Evolutionary conservation across 2,888 invertebrate species (phyloP).

Genomic region (Melinaea marsaeus): DNA sequence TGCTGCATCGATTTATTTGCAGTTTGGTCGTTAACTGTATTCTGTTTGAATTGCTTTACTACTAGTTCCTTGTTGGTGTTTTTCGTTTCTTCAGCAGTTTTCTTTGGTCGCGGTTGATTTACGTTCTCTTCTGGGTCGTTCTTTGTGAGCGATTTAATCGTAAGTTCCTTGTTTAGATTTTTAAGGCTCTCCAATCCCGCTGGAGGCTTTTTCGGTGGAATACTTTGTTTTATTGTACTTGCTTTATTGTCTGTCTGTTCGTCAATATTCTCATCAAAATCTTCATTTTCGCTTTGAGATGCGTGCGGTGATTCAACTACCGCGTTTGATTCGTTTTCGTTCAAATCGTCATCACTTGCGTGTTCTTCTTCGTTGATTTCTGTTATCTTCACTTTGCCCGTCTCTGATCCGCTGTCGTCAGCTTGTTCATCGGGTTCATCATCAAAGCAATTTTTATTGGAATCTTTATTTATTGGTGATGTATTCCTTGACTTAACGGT

Average conservation of each 20-base stretch:
- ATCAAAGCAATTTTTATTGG: conserved; percentile 26
- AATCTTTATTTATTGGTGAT: conserved; percentile 40
- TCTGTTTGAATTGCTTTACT: conserved; percentile 43
- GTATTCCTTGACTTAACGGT: conserved; percentile 57
- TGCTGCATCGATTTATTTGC: conserved; percentile 30
- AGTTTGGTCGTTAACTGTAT: conserved; percentile 32
- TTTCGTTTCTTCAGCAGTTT: conserved; percentile 38
- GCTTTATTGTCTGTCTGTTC: conserved; percentile 42
- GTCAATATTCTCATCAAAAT: conserved; percentile 37
- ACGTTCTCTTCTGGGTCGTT: conserved; percentile 22
- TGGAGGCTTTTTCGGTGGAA: conserved; percentile 28
- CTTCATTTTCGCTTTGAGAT: conserved; percentile 47
- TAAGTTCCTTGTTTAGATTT: conserved; percentile 52
- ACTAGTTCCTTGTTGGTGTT: conserved; percentile 39
- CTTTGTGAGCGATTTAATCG: conserved; percentile 40
- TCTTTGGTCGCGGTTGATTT: conserved; percentile 14
- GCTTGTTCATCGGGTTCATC: conserved; percentile 27
- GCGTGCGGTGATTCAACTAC: conserved; percentile 52
- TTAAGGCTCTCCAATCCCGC: conserved; percentile 46
- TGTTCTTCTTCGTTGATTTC: conserved; percentile 48
- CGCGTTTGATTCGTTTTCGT: conserved; percentile 38
- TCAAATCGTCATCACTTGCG: conserved; percentile 41
- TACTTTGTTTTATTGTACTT: conserved; percentile 38
- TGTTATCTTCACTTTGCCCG: conserved; percentile 53
- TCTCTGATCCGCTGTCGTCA: conserved; percentile 44